Conservation (phyloP, 2,888 invertebrate species). For the Leucozona laternaria region DNA sequence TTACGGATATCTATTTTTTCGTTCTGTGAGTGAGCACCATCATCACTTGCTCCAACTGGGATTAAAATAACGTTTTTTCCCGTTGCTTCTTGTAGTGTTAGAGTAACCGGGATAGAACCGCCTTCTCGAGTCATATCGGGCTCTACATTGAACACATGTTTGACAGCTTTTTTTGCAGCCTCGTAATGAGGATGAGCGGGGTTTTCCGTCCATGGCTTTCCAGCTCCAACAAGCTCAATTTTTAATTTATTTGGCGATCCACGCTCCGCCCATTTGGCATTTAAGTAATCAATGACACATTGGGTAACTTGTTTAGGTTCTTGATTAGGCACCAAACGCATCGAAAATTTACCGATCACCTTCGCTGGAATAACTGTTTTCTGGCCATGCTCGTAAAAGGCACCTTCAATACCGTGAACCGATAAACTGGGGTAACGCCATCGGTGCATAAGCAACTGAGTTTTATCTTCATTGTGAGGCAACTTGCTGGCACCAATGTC, state of each 20-base stretch:
- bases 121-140: constrained; percentile 99
- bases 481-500: constrained; percentile 89
- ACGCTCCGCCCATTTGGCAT: constrained; percentile 90
- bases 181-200: constrained; percentile 96
- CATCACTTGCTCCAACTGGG: constrained; percentile 96
- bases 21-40: constrained; percentile 99
- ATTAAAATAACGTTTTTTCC: constrained; percentile 96
- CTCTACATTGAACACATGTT: constrained; percentile 92
- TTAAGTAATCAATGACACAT: constrained; percentile 90
- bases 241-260: constrained; percentile 94
- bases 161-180: constrained; percentile 93
- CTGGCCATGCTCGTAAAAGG: constrained; percentile 95
- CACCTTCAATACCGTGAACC: constrained; percentile 96
- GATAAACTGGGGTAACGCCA: constrained; percentile 98
- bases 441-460: constrained; percentile 94
- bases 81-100: constrained; percentile 96
- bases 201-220: constrained; percentile 96
- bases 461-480: constrained; percentile 91
- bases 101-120: constrained; percentile 98
- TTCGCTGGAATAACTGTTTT: constrained; percentile 98
- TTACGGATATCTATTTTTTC: constrained; percentile 97
- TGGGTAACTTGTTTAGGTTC: constrained; percentile 92
- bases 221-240: constrained; percentile 83
- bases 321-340: constrained; percentile 98
- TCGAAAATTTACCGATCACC: constrained; percentile 98